These are phyloP conservation scores for Rhabdomys pumilio DNA, from an alignment of 2,797 vertebrate genomes.

Conservation along the genomic window DNA sequence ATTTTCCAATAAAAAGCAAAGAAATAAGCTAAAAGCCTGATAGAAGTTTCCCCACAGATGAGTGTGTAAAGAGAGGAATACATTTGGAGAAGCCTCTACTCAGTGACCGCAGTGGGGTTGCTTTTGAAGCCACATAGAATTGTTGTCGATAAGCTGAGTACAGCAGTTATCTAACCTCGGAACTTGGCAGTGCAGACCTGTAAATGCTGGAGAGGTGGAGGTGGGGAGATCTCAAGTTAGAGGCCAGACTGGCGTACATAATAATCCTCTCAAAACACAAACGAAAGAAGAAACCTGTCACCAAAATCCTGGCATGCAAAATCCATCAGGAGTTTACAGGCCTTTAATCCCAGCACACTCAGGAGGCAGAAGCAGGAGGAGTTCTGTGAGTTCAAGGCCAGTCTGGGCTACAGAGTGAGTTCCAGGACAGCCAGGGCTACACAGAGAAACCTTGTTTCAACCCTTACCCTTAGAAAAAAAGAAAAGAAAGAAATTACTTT, in stretches of 20 bases:
- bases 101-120: not conserved
- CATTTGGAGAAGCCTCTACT: not conserved
- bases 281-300: not conserved
- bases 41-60: not conserved
- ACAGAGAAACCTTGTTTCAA: not conserved
- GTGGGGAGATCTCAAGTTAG: not conserved
- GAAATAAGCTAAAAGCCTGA: conserved; percentile 10
- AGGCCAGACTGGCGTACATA: not conserved
- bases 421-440: not conserved
- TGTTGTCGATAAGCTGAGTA: not conserved
- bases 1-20: conserved; percentile 33
- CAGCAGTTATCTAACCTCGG: not conserved
- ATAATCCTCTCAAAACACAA: not conserved
- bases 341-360: not conserved
- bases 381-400: not conserved
- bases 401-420: not conserved
- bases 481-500: not conserved
- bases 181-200: not conserved
- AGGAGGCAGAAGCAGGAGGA: not conserved
- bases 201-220: not conserved
- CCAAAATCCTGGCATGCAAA: not conserved
- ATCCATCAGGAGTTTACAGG: not conserved
- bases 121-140: not conserved
- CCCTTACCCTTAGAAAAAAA: not conserved
- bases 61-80: not conserved